Evolutionary conservation across 2,113 vertebrate species (phyloP).

Genomic region (Petrocephalus zakoni): DNA sequence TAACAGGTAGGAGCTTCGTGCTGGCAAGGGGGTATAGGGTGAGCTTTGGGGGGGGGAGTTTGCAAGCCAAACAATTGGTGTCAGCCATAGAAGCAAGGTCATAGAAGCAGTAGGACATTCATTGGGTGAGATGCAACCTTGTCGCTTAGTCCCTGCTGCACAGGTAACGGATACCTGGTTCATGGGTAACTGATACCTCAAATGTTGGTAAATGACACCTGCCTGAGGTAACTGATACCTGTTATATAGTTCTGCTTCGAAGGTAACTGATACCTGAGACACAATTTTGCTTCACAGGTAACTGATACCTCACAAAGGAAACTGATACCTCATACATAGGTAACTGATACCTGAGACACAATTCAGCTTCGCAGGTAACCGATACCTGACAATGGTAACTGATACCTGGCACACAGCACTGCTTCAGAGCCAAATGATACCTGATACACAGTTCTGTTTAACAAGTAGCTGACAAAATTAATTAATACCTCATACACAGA

Average conservation of each 20-base stretch:
- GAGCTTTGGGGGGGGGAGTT: background rate
- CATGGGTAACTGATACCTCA: background rate
- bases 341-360: background rate
- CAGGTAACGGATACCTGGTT: background rate
- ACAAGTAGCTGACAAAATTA: too few species aligned
- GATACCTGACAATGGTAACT: background rate
- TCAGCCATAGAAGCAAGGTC: conserved; percentile 18
- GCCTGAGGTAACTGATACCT: background rate
- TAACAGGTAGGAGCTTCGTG: conserved; percentile 20
- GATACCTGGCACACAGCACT: background rate
- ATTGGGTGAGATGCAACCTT: background rate
- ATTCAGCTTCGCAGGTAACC: background rate
- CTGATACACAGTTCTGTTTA: background rate
- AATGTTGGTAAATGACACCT: background rate
- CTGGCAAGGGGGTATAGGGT: conserved; percentile 28
- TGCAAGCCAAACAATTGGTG: conserved; percentile 17
- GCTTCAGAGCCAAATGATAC: background rate
- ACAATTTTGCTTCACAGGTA: background rate
- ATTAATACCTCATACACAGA: background rate
- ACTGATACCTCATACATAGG: background rate
- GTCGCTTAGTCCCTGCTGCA: background rate
- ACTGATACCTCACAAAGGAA: background rate
- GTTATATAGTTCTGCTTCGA: background rate
- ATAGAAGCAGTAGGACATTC: background rate
- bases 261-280: background rate